phyloP scores from a whole-genome alignment of 2,888 invertebrate genomes.

The Aelia acuminata region DNA sequence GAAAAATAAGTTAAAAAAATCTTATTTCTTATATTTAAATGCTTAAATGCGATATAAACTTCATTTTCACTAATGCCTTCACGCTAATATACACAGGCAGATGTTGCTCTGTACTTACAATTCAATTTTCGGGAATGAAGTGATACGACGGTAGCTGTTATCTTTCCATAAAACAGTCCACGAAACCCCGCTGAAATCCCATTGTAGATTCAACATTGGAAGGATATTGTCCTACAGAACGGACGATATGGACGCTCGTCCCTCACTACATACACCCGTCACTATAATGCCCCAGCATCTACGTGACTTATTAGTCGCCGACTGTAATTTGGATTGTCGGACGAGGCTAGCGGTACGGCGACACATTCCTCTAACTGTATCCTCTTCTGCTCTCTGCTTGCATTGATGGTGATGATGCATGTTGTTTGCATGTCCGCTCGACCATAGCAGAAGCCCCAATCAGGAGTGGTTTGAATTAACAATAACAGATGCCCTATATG shows the following conservation, averaged over 20 bases:
- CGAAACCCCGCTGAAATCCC: neutral
- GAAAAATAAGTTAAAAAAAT: too few relatives aligned
- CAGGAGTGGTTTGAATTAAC: neutral
- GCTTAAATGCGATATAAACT: too few relatives aligned
- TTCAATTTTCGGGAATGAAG: neutral
- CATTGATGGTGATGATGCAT: neutral
- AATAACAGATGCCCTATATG: too few relatives aligned
- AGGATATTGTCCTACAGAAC: neutral
- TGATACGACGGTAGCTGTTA: neutral
- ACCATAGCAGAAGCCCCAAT: neutral
- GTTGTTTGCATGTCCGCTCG: neutral
- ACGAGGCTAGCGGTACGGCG: conserved; percentile 20
- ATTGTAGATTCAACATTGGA: neutral
- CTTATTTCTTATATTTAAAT: too few relatives aligned
- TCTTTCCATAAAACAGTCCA: neutral
- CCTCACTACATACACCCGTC: neutral
- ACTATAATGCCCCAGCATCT: neutral
- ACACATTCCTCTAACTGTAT: conserved; percentile 45
- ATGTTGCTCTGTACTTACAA: neutral
- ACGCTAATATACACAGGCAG: neutral
- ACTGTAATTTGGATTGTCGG: conserved; percentile 40
- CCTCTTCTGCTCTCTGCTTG: conserved; percentile 15
- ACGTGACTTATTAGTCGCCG: conserved; percentile 31
- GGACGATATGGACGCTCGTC: neutral
- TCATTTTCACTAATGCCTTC: neutral